Evolutionary conservation across 92 coral and sea anemone species (phyloP).

Genomic region (Scolanthus callimorphus): DNA sequence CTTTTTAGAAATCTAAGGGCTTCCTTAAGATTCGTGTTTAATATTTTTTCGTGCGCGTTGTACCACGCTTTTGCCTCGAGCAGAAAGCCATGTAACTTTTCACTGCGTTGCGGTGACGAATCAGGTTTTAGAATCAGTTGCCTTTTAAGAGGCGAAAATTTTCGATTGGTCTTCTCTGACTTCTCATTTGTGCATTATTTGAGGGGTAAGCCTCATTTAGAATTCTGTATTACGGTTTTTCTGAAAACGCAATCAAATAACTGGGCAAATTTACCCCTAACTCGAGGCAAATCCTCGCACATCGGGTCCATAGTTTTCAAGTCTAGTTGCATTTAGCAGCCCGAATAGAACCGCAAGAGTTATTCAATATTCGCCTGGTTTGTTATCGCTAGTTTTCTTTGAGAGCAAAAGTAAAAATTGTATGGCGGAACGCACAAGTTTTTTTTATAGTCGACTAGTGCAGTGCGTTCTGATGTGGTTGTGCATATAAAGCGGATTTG

Average conservation of each 20-base stretch:
- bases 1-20: background rate
- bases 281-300: no score
- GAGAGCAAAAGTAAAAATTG: constrained; percentile 12
- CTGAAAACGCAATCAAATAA: background rate
- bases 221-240: background rate
- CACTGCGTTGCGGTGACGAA: background rate
- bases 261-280: no score
- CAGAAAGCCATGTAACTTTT: constrained; percentile 1
- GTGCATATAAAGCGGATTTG: no score
- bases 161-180: constrained; percentile 5
- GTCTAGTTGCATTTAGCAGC: constrained; percentile 26
- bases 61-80: background rate
- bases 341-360: constrained; percentile 14
- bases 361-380: no score
- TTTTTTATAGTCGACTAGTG: no score
- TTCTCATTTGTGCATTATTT: constrained; percentile 4
- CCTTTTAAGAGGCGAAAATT: constrained; percentile 1
- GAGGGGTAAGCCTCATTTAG: background rate
- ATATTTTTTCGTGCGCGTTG: background rate
- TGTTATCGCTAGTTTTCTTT: constrained; percentile 29
- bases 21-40: background rate
- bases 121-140: background rate
- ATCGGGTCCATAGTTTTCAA: no score
- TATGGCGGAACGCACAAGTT: no score
- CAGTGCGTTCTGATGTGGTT: no score